phyloP scores from a whole-genome alignment of 2,113 vertebrate genomes.

The Mobula birostris region DNA sequence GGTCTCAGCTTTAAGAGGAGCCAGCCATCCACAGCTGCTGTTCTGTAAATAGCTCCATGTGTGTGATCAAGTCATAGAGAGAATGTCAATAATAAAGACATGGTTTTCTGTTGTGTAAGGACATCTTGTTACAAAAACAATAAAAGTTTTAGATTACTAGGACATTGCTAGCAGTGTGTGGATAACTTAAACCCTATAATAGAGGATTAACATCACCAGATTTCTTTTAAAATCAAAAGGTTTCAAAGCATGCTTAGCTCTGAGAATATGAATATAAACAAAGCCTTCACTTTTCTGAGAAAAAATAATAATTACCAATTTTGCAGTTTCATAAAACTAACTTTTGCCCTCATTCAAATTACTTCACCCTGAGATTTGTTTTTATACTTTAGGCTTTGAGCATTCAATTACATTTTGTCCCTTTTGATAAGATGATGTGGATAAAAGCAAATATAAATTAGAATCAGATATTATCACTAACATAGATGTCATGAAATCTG shows the following conservation, averaged over 20 bases:
- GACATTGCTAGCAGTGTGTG: background rate
- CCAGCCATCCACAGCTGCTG: background rate
- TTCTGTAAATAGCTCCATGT: background rate
- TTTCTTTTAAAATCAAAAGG: background rate
- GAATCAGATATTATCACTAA: too few species aligned
- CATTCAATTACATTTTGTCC: background rate
- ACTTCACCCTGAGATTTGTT: background rate
- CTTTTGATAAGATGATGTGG: background rate
- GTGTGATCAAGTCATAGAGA: background rate
- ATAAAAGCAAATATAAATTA: background rate
- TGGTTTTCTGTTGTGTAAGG: background rate
- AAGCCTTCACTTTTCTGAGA: too few species aligned
- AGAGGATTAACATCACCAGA: background rate
- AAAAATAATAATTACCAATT: background rate
- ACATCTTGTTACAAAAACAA: background rate
- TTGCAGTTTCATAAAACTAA: background rate
- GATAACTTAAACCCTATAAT: too few species aligned
- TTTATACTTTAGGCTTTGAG: background rate
- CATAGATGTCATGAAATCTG: too few species aligned
- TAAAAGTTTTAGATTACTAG: background rate
- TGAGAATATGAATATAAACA: background rate
- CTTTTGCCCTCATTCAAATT: background rate
- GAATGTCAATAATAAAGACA: background rate
- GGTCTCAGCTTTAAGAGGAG: background rate
- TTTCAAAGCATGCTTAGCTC: background rate